Percentiles rank a stretch among this genome's conserved stretches.
Conservation (phyloP, 1,140 invertebrate species). For the Ceratina calcarata region DNA sequence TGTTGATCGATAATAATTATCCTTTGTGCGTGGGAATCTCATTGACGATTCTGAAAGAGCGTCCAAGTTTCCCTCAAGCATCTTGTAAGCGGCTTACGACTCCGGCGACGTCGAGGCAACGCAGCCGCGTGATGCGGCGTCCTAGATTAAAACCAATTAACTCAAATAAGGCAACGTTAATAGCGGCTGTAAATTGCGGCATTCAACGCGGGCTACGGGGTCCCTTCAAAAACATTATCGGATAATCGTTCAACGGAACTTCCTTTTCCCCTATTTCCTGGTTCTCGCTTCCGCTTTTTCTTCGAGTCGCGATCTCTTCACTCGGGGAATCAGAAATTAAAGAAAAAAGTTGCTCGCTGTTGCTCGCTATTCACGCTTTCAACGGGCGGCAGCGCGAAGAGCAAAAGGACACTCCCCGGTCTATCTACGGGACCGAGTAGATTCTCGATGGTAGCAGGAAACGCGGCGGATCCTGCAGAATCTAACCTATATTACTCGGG, state of each 20-base stretch:
- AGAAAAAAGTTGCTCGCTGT: background rate
- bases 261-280: background rate
- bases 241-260: constrained; percentile 1
- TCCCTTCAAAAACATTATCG: constrained; percentile 37
- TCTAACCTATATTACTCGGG: constrained; percentile 17
- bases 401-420: constrained; percentile 3
- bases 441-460: background rate
- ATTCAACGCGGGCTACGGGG: constrained; percentile 11
- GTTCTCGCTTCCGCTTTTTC: background rate
- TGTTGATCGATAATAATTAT: constrained; percentile 12
- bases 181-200: constrained; percentile 35
- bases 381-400: background rate
- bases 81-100: constrained; percentile 22
- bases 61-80: background rate
- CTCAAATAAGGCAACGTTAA: constrained; percentile 49
- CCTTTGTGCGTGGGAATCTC: background rate
- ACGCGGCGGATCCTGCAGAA: constrained; percentile 12
- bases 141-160: constrained; percentile 48
- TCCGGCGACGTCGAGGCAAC: background rate
- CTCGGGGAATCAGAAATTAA: constrained; percentile 8
- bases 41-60: constrained; percentile 15
- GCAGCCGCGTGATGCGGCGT: constrained; percentile 4
- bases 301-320: no score
- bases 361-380: background rate
- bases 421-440: background rate